Evolutionary conservation across 2,797 vertebrate species (phyloP).

Genomic region (Hapalemur alaotrensis): DNA sequence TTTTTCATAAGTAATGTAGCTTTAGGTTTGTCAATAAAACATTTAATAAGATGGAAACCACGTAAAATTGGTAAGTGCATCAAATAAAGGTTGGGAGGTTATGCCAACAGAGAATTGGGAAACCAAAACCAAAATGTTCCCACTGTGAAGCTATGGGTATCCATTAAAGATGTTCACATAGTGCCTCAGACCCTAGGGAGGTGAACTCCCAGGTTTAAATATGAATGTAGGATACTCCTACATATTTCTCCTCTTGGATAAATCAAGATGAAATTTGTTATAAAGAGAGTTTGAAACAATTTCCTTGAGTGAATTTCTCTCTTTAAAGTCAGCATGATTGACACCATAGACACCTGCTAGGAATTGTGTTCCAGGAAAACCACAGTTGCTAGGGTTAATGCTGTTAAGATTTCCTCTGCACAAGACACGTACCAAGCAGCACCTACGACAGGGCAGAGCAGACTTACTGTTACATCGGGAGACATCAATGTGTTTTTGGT

Average conservation of each 20-base stretch:
- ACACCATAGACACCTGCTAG: background rate
- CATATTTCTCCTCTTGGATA: background rate
- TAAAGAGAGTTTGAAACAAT: background rate
- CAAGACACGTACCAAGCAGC: background rate
- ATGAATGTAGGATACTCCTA: background rate
- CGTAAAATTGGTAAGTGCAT: background rate
- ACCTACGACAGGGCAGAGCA: background rate
- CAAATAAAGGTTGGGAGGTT: background rate
- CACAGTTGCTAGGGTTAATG: background rate
- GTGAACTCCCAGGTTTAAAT: background rate
- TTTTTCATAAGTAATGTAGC: background rate
- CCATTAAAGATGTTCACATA: background rate
- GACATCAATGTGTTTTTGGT: background rate
- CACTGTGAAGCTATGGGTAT: background rate
- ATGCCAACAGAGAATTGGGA: background rate
- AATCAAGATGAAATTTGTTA: background rate
- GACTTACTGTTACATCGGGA: conserved; percentile 47
- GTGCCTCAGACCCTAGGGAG: background rate
- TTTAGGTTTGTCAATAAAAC: background rate
- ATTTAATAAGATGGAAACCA: background rate
- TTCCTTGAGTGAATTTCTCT: background rate
- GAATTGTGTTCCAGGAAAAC: background rate
- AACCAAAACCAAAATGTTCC: background rate
- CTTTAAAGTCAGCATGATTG: background rate
- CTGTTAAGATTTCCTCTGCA: background rate